Percentiles rank a stretch among this genome's conserved stretches.
Evolutionary conservation across 2,888 invertebrate genomes (phyloP).

Genomic region (Heteropelma amictum): DNA sequence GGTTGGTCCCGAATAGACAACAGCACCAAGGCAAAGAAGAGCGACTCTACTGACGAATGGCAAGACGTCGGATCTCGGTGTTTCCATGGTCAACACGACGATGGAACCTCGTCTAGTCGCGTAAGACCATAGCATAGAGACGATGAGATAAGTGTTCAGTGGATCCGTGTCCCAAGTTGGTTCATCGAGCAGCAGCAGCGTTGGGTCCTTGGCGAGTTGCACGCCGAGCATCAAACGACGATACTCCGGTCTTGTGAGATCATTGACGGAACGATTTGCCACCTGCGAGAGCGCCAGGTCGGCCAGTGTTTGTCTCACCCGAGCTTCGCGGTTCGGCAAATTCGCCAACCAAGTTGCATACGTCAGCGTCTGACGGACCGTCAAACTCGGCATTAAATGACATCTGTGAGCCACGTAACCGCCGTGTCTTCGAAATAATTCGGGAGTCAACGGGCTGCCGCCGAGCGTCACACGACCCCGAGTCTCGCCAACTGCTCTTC

Average conservation of each 20-base stretch:
- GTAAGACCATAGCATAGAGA: slow-evolving; percentile 94
- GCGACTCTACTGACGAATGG: slow-evolving; percentile 96
- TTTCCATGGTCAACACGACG: slow-evolving; percentile 94
- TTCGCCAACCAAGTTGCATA: slow-evolving; percentile 83
- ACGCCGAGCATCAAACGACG: slow-evolving; percentile 93
- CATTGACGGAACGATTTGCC: slow-evolving; percentile 89
- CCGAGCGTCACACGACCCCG: slow-evolving; percentile 94
- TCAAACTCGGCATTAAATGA: slow-evolving; percentile 90
- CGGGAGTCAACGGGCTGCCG: slow-evolving; percentile 89
- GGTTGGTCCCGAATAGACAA: slow-evolving; percentile 95
- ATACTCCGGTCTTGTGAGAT: slow-evolving; percentile 93
- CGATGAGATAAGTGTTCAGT: slow-evolving; percentile 94
- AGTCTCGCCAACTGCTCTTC: slow-evolving; percentile 86
- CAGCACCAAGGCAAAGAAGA: slow-evolving; percentile 93
- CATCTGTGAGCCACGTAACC: slow-evolving; percentile 94
- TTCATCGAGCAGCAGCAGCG: slow-evolving; percentile 93
- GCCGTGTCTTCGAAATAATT: slow-evolving; percentile 91
- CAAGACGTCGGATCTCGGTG: slow-evolving; percentile 95
- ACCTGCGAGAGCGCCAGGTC: slow-evolving; percentile 96
- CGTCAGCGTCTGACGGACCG: slow-evolving; percentile 91
- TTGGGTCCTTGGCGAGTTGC: slow-evolving; percentile 95
- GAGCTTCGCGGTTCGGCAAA: slow-evolving; percentile 79
- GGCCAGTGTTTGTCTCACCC: slow-evolving; percentile 94
- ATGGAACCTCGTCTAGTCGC: slow-evolving; percentile 94
- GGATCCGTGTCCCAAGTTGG: slow-evolving; percentile 97